Conservation (phyloP, 2,797 vertebrate species). For the Oryzias sinensis region DNA sequence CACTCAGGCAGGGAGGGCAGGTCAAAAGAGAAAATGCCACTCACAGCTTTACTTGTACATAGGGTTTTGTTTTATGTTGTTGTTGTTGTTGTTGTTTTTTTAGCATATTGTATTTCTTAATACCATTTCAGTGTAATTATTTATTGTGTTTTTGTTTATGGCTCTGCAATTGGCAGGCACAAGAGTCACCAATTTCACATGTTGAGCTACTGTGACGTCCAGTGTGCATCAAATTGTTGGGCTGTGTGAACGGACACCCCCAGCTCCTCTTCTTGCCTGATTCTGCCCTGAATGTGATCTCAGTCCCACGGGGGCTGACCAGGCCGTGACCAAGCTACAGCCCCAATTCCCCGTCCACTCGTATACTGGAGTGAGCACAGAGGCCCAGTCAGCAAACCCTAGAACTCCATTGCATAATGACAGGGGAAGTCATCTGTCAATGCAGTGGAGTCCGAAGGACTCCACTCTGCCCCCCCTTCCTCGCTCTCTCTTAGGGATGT, state of each 20-base stretch:
- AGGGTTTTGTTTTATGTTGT: no score
- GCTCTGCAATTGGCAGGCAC: no score
- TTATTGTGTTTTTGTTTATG: no score
- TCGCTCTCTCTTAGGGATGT: slow-evolving; percentile 28
- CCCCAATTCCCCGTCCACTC: slow-evolving; percentile 50
- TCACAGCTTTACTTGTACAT: no score
- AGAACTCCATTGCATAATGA: slow-evolving; percentile 64
- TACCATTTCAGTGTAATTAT: no score
- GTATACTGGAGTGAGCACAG: slow-evolving; percentile 45
- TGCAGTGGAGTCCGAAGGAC: slow-evolving; percentile 43
- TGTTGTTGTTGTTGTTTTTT: no score
- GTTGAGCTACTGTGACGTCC: no score
- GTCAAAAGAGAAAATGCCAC: no score
- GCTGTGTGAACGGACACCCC: background rate
- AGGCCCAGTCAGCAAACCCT: slow-evolving; percentile 54
- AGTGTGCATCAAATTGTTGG: no score
- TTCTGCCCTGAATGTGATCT: slow-evolving; percentile 15
- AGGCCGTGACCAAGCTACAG: slow-evolving; percentile 18
- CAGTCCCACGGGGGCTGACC: slow-evolving; percentile 41
- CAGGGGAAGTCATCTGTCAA: slow-evolving; percentile 71
- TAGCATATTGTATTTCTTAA: no score
- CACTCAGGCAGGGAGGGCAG: no score
- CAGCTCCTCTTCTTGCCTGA: background rate
- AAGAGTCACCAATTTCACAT: no score
- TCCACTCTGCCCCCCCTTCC: slow-evolving; percentile 43